Base-by-base conservation (phyloP, 2,113 vertebrate genomes). In the Cyanoderma ruficeps region DNA sequence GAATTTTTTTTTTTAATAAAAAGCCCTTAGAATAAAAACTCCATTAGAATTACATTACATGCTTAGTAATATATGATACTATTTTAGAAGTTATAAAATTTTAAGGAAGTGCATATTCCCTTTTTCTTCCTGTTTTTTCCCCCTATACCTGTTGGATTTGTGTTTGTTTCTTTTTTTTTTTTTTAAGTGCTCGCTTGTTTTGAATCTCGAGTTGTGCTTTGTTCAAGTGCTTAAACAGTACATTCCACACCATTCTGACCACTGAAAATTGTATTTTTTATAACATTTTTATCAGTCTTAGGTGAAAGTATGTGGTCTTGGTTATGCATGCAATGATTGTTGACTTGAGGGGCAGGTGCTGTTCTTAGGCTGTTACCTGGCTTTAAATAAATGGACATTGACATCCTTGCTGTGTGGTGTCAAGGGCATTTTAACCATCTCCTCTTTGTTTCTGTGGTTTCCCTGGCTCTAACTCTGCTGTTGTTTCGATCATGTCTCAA, bases 11-110 rank as follows among this genome's bases (percentile, higher is more conserved):
- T 31, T 57, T 84, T 56, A 64, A 79, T 78, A 92, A 95, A 92
- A 55, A 90, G 31, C 20, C 37, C 80, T 39, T 94, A 80, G 89
- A 93, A 57, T 83, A 80, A 90, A 96, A 93, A 42, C 42, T 59
- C 18, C 35, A n/a, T 82, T 78, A 75, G 77, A 95, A 65, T 50
- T 67, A 71, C 88, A 76, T 64, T 41, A 69, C 17, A 18, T 80
- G 33, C 68, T 83, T 92, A 96, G 57, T 90, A 90, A 83, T 94
- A 89, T 71, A 93, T 69, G 70, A 67, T 88, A 64, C 16, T 69
- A 56, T 25, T 93, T 46, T 67, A 83, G 53, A 87, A 76, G 41
- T 78, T 71, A 65, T 6, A 42, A 28, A 50, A 80, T 33, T 46
- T 39, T 41, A 37, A 88, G 72, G 18, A 63, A 22, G n/a, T 33